Evolutionary conservation across 30 jellyfish, hydroid and myxozoan species (phyloP).

Genomic region (Aurelia aurita): DNA sequence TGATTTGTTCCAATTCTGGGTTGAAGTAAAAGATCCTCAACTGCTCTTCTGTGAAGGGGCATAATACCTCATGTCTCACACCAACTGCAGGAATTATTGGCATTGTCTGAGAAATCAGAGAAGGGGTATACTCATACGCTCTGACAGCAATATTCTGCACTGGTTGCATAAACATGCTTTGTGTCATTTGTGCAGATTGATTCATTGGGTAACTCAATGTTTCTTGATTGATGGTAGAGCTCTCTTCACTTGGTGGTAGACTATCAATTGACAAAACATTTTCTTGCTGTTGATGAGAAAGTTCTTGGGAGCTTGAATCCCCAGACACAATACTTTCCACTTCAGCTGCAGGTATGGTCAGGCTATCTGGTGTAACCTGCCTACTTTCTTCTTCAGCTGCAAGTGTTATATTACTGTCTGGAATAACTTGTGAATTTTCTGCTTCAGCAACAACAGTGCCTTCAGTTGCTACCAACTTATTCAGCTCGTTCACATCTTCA

Average conservation of each 20-base stretch:
- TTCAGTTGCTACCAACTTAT: background rate
- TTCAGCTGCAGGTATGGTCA: background rate
- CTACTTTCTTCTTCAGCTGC: background rate
- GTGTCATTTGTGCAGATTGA: too few species aligned
- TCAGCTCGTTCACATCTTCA: background rate
- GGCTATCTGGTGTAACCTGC: background rate
- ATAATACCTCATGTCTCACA: background rate
- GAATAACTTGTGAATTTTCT: background rate
- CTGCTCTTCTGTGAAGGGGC: slow-evolving; percentile 76
- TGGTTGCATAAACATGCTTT: background rate
- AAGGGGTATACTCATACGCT: background rate
- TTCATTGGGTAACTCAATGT: too few species aligned
- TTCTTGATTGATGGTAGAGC: too few species aligned
- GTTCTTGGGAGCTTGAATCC: too few species aligned
- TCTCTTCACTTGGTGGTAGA: too few species aligned
- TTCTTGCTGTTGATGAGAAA: too few species aligned
- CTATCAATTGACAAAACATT: too few species aligned
- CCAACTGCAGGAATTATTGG: background rate
- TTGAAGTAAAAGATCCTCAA: slow-evolving; percentile 58
- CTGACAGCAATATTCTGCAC: background rate
- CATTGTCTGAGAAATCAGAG: background rate
- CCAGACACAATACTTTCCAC: too few species aligned
- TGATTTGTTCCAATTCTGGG: slow-evolving; percentile 76
- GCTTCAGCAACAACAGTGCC: background rate
- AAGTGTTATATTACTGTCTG: background rate